Base-by-base conservation (phyloP, 1,140 invertebrate genomes). In the Drosophila mayri region DNA sequence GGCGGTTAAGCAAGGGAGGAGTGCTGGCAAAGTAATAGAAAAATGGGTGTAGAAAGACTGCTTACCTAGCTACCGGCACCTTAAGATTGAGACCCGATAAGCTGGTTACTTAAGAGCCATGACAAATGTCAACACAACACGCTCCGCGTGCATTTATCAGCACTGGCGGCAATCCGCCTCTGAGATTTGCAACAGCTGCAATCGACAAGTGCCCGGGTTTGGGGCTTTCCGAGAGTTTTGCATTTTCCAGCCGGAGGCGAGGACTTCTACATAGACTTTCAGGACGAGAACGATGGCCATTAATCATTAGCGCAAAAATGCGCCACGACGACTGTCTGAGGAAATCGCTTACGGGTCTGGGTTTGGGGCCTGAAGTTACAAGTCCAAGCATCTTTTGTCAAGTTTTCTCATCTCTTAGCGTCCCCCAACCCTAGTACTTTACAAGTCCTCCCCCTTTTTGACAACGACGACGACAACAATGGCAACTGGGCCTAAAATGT, bases 141-240 rank as follows among this genome's bases (percentile, higher is more conserved):
- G 76, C 75, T 66, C 43, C 67, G 52, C 79, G 58, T 90, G 84
- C 84, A 88, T 88, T 88, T 90, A 84, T 88, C 85, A 87, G 88
- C 84, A 90, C 61, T 76, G 64, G 37, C 35, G 14, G 20, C 40
- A 22, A 58, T 62, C n/a, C 25, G 22, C 20, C 67, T 64, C 61
- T 88, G 84, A 84, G 84, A 88, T 88, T 88, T 90, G 84, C 84
- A 88, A 88, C 84, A 88, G 84, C 84, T 88, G 84, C 81, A 86
- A 80, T 77, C 66, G 60, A 72, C 68, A 55, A 62, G 41, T 58
- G 50, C 18, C 2, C 1, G 20, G 28, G 22, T 38, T 30, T 47
- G 32, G 30, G 46, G 32, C 0, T 10, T 28, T 52, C 38, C 11
- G 54, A 80, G 87, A 80, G 81, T 84, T 90, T 76, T 84, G 73